Conservation (phyloP, 2,888 invertebrate genomes). For the Acanthococcus lagerstroemiae region DNA sequence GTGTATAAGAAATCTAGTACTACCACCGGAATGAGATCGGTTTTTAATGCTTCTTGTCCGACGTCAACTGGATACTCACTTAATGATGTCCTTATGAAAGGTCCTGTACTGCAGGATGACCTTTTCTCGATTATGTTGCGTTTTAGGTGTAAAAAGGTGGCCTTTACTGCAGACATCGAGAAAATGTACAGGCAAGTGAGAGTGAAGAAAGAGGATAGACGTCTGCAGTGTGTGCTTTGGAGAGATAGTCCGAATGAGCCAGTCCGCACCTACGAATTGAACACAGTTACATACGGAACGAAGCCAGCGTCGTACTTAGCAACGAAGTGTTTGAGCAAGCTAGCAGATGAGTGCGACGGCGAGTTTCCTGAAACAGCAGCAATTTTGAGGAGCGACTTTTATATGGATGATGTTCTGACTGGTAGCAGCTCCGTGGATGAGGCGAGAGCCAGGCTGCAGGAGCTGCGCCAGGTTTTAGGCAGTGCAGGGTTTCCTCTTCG, state of each 20-base stretch:
- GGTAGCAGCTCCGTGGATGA: too few species aligned
- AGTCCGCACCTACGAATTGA: slow-evolving; percentile 33
- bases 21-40: slow-evolving; percentile 38
- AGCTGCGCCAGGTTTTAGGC: slow-evolving; percentile 25
- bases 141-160: slow-evolving; percentile 25
- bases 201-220: slow-evolving; percentile 32
- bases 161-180: slow-evolving; percentile 36
- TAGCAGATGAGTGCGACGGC: slow-evolving; percentile 28
- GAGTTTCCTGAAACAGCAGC: slow-evolving; percentile 31
- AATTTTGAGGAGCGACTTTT: too few species aligned
- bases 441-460: slow-evolving; percentile 17
- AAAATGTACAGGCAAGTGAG: slow-evolving; percentile 38
- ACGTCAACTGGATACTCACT: slow-evolving; percentile 33
- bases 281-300: slow-evolving; percentile 37
- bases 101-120: slow-evolving; percentile 32
- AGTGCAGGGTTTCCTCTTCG: slow-evolving; percentile 30
- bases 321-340: slow-evolving; percentile 32
- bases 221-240: slow-evolving; percentile 37
- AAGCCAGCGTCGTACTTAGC: slow-evolving; percentile 35
- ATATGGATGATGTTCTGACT: too few species aligned
- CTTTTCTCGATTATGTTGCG: slow-evolving; percentile 27
- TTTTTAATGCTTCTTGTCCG: slow-evolving; percentile 38
- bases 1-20: slow-evolving; percentile 34
- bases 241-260: slow-evolving; percentile 31
- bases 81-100: slow-evolving; percentile 31